These are phyloP conservation scores for Meriones unguiculatus DNA, from an alignment of 2,113 vertebrate species.

Conservation along the genomic window DNA sequence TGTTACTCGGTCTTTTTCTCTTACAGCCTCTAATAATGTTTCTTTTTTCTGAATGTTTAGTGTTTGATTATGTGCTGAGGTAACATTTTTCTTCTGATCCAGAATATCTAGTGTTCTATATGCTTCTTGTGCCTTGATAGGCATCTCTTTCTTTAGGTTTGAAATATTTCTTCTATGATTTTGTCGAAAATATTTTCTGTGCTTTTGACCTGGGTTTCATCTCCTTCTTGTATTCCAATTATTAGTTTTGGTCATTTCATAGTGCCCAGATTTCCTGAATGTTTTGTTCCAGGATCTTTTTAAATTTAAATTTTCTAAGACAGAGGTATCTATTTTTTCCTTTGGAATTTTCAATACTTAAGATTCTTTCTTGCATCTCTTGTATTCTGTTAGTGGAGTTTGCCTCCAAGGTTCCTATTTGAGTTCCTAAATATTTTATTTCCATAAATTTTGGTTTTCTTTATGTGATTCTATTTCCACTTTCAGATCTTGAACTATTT, in stretches of 20 bases:
- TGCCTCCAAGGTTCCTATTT: background rate
- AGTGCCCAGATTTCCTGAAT: background rate
- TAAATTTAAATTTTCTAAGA: background rate
- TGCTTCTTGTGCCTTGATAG: background rate
- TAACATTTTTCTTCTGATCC: background rate
- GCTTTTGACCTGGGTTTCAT: background rate
- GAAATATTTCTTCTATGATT: background rate
- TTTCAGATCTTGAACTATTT: background rate
- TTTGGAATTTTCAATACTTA: background rate
- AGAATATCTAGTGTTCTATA: background rate
- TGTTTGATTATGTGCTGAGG: background rate
- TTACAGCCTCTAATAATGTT: background rate
- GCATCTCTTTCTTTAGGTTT: background rate
- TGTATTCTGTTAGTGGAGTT: background rate
- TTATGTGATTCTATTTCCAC: background rate
- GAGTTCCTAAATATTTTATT: background rate
- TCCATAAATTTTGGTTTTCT: background rate
- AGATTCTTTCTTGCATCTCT: background rate
- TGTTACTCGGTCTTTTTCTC: background rate
- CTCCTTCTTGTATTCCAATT: background rate
- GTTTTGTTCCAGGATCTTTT: background rate
- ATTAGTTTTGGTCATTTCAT: background rate
- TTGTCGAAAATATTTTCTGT: background rate
- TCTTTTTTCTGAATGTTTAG: background rate
- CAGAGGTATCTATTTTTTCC: background rate